These are phyloP conservation scores for Protonemura montana DNA, from an alignment of 2,888 invertebrate genomes.

Conservation along the genomic window DNA sequence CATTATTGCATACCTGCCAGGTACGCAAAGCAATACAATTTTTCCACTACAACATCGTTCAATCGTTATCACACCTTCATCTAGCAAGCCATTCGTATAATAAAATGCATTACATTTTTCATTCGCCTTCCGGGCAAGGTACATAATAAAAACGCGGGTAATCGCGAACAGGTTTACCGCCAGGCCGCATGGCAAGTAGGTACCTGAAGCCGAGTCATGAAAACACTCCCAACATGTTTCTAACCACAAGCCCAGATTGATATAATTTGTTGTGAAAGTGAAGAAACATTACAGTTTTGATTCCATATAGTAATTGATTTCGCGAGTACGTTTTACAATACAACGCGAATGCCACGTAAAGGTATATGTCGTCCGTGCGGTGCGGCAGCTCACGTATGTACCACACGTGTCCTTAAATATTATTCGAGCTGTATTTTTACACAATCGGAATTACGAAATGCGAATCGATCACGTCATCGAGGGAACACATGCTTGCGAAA, in stretches of 20 bases:
- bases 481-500: no score
- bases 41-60: not conserved
- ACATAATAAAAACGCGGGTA: not conserved
- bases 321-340: not conserved
- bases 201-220: not conserved
- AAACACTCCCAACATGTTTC: not conserved
- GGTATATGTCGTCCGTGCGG: no score
- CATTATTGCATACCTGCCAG: not conserved
- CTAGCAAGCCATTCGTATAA: not conserved
- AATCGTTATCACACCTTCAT: not conserved
- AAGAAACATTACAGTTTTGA: not conserved
- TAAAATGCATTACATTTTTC: conserved; percentile 1
- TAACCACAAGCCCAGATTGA: not conserved
- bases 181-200: not conserved
- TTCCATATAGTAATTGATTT: not conserved
- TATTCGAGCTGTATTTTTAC: no score
- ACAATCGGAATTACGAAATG: no score
- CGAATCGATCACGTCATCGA: no score
- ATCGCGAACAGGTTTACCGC: not conserved
- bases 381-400: no score
- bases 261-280: not conserved
- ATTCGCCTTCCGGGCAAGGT: not conserved
- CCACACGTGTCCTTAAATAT: no score
- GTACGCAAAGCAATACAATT: no score
- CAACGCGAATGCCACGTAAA: no score